A percentile compares a stretch with the other conserved stretches of the same genome.
phyloP scores from a whole-genome alignment of 2,113 vertebrate genomes.

The Myxocyprinus asiaticus region DNA sequence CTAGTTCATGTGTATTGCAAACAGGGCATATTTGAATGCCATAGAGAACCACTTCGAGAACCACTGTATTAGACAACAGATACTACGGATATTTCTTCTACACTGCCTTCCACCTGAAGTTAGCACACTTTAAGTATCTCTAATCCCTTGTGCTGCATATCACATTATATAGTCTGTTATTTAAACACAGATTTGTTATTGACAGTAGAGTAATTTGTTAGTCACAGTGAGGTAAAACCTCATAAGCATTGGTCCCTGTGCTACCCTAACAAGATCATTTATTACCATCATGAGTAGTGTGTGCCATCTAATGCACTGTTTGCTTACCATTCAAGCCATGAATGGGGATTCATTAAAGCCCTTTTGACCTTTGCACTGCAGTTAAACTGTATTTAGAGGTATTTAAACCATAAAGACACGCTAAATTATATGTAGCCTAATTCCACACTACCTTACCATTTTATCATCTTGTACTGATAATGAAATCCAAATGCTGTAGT shows the following conservation, averaged over 20 bases:
- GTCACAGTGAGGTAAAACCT: slow-evolving; percentile 18
- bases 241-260: slow-evolving; percentile 21
- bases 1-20: too few relatives aligned
- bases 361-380: not conserved
- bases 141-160: not conserved
- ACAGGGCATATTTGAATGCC: too few relatives aligned
- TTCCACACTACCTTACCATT: slow-evolving; percentile 5
- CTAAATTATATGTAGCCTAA: too few relatives aligned
- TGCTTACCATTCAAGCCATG: not conserved
- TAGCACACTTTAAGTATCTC: not conserved
- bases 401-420: too few relatives aligned
- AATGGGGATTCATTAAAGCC: not conserved
- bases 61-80: too few relatives aligned
- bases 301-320: not conserved
- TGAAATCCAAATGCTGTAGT: not conserved
- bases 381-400: not conserved
- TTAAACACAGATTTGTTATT: not conserved
- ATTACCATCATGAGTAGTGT: slow-evolving; percentile 10
- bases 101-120: too few relatives aligned
- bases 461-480: not conserved
- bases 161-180: not conserved
- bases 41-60: too few relatives aligned
- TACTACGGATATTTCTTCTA: too few relatives aligned
- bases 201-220: slow-evolving; percentile 21
- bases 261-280: slow-evolving; percentile 26